phyloP scores from a whole-genome alignment of 2,888 invertebrate genomes.

The Therioaphis trifolii region DNA sequence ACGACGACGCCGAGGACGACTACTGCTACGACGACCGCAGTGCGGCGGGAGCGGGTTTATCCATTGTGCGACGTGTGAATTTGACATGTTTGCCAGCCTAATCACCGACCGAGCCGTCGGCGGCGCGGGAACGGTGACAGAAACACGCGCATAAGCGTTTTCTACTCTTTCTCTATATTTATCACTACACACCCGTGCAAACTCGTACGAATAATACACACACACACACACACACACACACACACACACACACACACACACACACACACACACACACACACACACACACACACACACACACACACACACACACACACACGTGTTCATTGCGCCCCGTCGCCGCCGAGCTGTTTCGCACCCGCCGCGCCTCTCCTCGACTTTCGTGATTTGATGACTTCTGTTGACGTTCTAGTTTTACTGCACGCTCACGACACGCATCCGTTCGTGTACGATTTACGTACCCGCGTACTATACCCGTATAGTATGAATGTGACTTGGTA shows the following conservation, averaged over 20 bases:
- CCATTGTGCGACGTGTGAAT: conserved; percentile 51
- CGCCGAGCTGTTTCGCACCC: too few species aligned
- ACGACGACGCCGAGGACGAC: neutral
- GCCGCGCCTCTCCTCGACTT: neutral
- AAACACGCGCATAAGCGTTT: conserved; percentile 55
- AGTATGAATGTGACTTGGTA: too few species aligned
- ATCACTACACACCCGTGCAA: neutral
- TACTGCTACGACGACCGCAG: neutral
- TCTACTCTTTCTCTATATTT: neutral
- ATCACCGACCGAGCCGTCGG: conserved; percentile 33
- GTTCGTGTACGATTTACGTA: too few species aligned
- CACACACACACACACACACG: neutral
- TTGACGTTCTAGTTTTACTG: neutral
- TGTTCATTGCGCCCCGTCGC: neutral
- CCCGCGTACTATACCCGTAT: too few species aligned
- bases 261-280: neutral
- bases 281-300: neutral
- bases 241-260: neutral
- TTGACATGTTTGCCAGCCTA: conserved; percentile 62
- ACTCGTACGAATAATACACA: too few species aligned
- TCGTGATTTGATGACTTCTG: neutral
- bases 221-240: neutral
- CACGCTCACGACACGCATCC: too few species aligned
- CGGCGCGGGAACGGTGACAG: conserved; percentile 32
- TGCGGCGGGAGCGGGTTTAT: conserved; percentile 8